Evolutionary conservation across 1,140 invertebrate species (phyloP).

Genomic region (Choristoneura fumiferana): DNA sequence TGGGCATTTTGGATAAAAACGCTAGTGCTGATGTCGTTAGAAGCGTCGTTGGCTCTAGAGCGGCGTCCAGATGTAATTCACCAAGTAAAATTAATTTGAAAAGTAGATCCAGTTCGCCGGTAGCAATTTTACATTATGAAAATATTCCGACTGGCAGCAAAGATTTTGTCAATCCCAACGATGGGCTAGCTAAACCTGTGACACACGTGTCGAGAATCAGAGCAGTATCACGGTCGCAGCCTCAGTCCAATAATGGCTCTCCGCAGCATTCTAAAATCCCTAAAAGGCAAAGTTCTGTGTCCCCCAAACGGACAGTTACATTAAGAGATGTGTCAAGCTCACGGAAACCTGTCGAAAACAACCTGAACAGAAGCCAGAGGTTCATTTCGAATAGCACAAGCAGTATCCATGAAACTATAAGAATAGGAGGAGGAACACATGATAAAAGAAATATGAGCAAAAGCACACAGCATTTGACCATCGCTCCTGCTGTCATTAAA

Average conservation of each 20-base stretch:
- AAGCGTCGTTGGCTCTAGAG: slow-evolving; percentile 49
- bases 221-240: slow-evolving; percentile 64
- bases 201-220: slow-evolving; percentile 55
- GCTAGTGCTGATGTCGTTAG: slow-evolving; percentile 33
- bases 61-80: slow-evolving; percentile 60
- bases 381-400: slow-evolving; percentile 75
- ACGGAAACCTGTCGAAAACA: slow-evolving; percentile 47
- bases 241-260: slow-evolving; percentile 69
- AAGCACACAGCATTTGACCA: slow-evolving; percentile 64
- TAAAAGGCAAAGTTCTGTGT: slow-evolving; percentile 70
- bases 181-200: slow-evolving; percentile 46
- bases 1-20: slow-evolving; percentile 63
- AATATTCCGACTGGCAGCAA: slow-evolving; percentile 44
- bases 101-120: slow-evolving; percentile 71
- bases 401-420: slow-evolving; percentile 73
- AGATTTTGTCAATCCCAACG: slow-evolving; percentile 44
- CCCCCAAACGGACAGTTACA: slow-evolving; percentile 50
- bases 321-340: slow-evolving; percentile 35
- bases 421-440: slow-evolving; percentile 56
- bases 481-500: slow-evolving; percentile 59
- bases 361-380: slow-evolving; percentile 58
- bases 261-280: slow-evolving; percentile 75
- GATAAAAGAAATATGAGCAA: slow-evolving; percentile 61
- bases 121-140: slow-evolving; percentile 59
- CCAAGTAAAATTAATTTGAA: slow-evolving; percentile 61